Evolutionary conservation across 2,797 vertebrate species (phyloP).

Genomic region (Tamandua tetradactyla): DNA sequence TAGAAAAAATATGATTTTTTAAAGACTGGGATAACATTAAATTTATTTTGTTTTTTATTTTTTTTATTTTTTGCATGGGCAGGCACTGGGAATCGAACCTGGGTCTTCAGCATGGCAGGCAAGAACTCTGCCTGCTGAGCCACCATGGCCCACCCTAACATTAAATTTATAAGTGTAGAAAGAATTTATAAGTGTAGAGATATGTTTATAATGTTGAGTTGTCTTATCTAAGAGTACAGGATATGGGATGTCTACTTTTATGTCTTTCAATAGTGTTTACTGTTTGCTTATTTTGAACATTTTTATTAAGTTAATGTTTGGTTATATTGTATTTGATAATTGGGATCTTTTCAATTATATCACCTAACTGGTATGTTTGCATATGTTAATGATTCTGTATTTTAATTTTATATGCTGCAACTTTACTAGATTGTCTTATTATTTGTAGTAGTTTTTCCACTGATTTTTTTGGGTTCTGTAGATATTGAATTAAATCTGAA

Average conservation of each 20-base stretch:
- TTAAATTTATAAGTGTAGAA: conserved; percentile 22
- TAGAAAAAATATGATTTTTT: conserved; percentile 30
- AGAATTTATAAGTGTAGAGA: no score
- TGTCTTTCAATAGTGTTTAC: not conserved
- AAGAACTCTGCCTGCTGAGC: no score
- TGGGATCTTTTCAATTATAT: not conserved
- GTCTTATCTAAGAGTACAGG: not conserved
- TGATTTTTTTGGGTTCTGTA: not conserved
- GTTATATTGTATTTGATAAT: not conserved
- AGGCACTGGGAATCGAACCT: no score
- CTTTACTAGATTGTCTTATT: not conserved
- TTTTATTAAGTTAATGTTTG: not conserved
- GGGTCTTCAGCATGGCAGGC: no score
- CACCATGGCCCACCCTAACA: no score
- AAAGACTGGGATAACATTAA: not conserved
- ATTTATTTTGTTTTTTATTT: no score
- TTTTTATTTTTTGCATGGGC: no score
- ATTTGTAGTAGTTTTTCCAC: not conserved
- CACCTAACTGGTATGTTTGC: not conserved
- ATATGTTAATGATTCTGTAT: not conserved
- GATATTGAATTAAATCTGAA: not conserved
- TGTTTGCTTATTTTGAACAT: not conserved
- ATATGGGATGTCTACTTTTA: not conserved
- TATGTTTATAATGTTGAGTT: not conserved
- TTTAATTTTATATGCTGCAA: conserved; percentile 16